phyloP scores from a whole-genome alignment of 35 echinoderm and acorn worm species.

The Strongylocentrotus purpuratus region DNA sequence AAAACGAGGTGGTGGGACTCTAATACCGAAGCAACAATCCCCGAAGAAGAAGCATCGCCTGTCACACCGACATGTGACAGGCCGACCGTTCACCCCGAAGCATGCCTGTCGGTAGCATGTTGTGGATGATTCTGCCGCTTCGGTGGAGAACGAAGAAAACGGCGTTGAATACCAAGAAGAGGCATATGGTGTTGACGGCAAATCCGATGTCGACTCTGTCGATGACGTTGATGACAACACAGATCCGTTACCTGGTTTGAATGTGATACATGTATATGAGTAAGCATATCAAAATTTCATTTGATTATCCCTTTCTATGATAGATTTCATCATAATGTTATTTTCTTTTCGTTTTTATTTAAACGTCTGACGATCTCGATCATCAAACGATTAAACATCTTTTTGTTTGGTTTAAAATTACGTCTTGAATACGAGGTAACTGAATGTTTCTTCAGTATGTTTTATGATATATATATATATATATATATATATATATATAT shows the following conservation, averaged over 20 bases:
- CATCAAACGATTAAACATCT: too few species aligned
- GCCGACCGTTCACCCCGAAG: neutral
- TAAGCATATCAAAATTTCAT: too few species aligned
- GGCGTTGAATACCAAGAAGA: neutral
- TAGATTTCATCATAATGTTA: too few species aligned
- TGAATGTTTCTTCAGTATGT: too few species aligned
- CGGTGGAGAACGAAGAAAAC: neutral
- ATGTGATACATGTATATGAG: neutral
- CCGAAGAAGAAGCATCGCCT: neutral
- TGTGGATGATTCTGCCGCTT: neutral
- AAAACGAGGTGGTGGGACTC: neutral
- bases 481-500: too few species aligned
- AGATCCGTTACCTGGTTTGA: neutral
- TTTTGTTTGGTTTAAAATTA: too few species aligned
- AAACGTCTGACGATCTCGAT: too few species aligned
- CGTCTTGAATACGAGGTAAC: too few species aligned
- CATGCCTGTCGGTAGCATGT: neutral
- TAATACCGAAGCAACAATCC: neutral
- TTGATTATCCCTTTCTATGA: too few species aligned
- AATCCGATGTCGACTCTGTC: neutral
- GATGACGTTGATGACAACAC: neutral
- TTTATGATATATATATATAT: too few species aligned
- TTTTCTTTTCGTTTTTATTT: too few species aligned
- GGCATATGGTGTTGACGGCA: too few species aligned
- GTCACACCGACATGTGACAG: conserved; percentile 2